Percentiles rank a stretch among this genome's conserved stretches.
phyloP scores from a whole-genome alignment of 2,113 vertebrate species.

The Suricata suricatta region DNA sequence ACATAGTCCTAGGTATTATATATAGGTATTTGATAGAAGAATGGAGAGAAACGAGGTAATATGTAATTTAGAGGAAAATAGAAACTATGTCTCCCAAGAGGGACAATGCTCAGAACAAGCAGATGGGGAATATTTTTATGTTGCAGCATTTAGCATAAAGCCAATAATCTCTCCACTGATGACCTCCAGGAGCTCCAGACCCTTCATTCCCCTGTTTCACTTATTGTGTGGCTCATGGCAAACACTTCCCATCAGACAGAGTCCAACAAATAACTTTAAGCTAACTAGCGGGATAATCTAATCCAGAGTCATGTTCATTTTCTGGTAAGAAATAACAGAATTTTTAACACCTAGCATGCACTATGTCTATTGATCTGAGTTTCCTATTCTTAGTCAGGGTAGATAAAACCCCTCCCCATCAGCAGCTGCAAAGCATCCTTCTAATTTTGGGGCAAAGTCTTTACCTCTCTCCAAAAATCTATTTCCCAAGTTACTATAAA shows the following conservation, averaged over 20 bases:
- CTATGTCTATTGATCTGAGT: neutral
- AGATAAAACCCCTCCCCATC: neutral
- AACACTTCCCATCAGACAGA: neutral
- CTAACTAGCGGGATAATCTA: neutral
- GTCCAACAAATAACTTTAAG: neutral
- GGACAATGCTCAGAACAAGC: neutral
- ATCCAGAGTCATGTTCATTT: neutral
- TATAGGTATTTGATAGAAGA: neutral
- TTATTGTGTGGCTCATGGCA: neutral
- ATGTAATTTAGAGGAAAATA: neutral
- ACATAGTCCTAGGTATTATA: neutral
- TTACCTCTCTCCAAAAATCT: conserved; percentile 8
- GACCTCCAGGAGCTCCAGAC: fast-evolving
- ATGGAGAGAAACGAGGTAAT: neutral
- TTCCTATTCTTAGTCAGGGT: neutral
- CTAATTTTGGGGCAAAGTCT: neutral
- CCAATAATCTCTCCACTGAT: no score
- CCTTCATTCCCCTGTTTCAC: neutral
- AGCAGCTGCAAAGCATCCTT: neutral
- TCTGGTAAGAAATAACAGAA: neutral
- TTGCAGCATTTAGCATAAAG: neutral
- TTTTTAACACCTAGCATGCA: neutral
- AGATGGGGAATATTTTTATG: neutral
- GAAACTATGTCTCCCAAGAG: neutral
- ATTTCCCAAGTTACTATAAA: neutral